Percentiles rank a stretch among this genome's conserved stretches.
These are phyloP conservation scores for Actinia equina DNA, from an alignment of 64 coral and sea anemone genomes.

Conservation along the genomic window DNA sequence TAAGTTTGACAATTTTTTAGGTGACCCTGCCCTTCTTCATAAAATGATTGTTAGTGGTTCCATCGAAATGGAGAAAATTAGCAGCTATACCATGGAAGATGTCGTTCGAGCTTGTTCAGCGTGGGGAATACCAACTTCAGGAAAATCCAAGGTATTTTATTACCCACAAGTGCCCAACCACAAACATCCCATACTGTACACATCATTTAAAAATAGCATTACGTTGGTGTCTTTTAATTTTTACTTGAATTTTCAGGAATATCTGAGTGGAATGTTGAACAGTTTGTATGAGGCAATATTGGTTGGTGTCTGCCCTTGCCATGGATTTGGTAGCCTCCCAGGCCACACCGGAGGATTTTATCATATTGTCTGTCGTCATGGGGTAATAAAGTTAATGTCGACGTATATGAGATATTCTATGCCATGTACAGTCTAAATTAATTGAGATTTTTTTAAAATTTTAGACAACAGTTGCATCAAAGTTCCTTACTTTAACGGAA, in stretches of 20 bases:
- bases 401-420: neutral
- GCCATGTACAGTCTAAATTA: neutral
- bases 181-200: neutral
- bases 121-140: neutral
- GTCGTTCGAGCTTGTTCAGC: neutral
- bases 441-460: neutral
- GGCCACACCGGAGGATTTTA: slow-evolving; percentile 22
- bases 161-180: neutral
- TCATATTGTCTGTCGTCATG: slow-evolving; percentile 23
- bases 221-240: neutral
- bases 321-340: neutral
- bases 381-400: neutral
- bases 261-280: neutral
- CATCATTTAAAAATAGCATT: neutral
- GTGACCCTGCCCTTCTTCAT: neutral
- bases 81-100: neutral
- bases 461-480: slow-evolving; percentile 19
- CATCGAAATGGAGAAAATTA: neutral
- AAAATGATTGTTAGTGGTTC: neutral
- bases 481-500: slow-evolving; percentile 20
- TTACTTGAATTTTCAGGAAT: neutral
- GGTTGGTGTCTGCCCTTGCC: slow-evolving; percentile 2
- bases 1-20: neutral
- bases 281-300: neutral
- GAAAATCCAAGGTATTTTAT: neutral